Base-by-base conservation (phyloP, 2,888 invertebrate species). In the Brenthis daphne region DNA sequence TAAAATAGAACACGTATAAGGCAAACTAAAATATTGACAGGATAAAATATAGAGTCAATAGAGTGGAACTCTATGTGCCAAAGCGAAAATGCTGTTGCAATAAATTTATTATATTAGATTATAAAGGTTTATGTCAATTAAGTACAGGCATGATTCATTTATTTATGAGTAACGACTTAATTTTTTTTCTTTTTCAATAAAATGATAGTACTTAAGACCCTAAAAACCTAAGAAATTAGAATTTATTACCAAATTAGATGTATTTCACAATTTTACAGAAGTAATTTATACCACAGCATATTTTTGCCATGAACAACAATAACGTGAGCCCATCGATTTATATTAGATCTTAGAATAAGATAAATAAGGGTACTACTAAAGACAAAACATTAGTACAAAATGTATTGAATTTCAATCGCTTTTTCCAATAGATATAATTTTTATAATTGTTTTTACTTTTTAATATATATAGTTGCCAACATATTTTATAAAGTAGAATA, bases 1-100 rank as follows among this genome's bases (percentile, higher is more conserved):
- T 50, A 1, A 50, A 50, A 29, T 50, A n/a, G 2, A 43, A 43
- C 3, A 43, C 50, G n/a, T 3, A 43, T 54, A 53, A 54, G 14
- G 37, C 14, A 63, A 63, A 37, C 54, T 43, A 24, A 43, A 6
- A 13, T 24, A 54, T 54, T 11, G 43, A 4, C 51, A 13, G 53
- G 54, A 53, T 53, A 24, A 43, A 51, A 63, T 20, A 16, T 53
- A 63, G 14, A 63, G 50, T 56, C 71, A 76, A 76, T 73, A 73
- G 77, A 78, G 74, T 70, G 55, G 55, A 83, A 79, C 76, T 78
- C 74, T 78, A 82, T 83, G 88, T 89, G 89, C 89, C 89, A 90
- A 90, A 90, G 89, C 81, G 79, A 82, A 77, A 77, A 80, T 77
- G 77, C 80, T 82, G 82, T 85, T 86, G 87, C 85, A 88, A 88